Evolutionary conservation across 2,888 invertebrate genomes (phyloP), one percentile per base, ranked within the genome.

Genomic region (Ornithoptera alexandrae): DNA sequence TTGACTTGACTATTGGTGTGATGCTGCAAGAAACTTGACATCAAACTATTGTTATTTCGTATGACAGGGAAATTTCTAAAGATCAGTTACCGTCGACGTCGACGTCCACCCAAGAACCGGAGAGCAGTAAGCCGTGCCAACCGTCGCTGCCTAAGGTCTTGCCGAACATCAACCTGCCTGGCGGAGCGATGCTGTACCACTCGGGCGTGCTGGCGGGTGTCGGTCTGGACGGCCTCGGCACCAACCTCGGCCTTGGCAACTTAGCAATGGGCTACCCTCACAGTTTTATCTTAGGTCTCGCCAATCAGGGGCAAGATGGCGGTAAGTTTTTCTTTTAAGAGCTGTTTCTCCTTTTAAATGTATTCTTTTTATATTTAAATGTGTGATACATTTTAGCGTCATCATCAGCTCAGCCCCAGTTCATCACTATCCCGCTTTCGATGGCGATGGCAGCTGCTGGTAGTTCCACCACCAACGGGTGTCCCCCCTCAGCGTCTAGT

Each of bases 371-470:
- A 30, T 22, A 22, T 22, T 22, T 22, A 22, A 22, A 22, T 50
- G 12, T 50, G 15, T 17, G 15, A 50, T 50, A 50, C 18, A 50
- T 53, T 18, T 53, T n/a, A 78, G 85, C 90, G n/a, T 88, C 90
- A 69, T 89, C 91, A 69, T 88, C 88, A 72, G 84, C 72, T 70
- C 93, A 93, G 79, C 94, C 93, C 58, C 95, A 95, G 84, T 95
- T 95, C 87, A 95, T 95, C 81, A 95, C 95, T 69, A 95, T 95
- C 84, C 95, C 95, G 68, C 87, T 95, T 74, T 95, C 95, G 50
- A 94, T 95, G 91, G 94, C 94, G 71, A 93, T 94, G 93, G 93
- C 93, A 0, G 93, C 93, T 4, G 94, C 94, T 20, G 92, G 90
- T 39, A 88, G 87, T 53, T 79, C 81, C 0, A 68, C 74, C 92